Percentiles rank a stretch among this genome's conserved stretches.
These are phyloP conservation scores for Stomatorhinus ivindoensis DNA, from an alignment of 2,113 vertebrate genomes.

Conservation along the genomic window DNA sequence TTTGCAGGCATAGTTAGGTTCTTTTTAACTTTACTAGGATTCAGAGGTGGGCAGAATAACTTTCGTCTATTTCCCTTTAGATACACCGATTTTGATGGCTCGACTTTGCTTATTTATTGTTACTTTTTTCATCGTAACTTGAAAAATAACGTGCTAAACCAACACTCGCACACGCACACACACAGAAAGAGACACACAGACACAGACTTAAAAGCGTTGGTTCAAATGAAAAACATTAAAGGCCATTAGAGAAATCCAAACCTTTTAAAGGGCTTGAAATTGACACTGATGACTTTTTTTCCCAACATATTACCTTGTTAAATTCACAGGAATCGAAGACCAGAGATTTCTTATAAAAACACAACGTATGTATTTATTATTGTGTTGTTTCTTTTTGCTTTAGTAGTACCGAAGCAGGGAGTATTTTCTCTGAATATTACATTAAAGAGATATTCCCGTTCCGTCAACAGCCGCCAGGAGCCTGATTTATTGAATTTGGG, in stretches of 20 bases:
- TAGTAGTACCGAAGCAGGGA: constrained; percentile 9
- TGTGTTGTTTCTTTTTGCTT: constrained; percentile 16
- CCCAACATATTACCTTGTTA: constrained; percentile 24
- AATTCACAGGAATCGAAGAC: constrained; percentile 20
- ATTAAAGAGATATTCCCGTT: constrained; percentile 26
- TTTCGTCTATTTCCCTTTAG: background rate
- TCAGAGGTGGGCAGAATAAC: background rate
- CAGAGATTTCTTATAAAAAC: constrained; percentile 22
- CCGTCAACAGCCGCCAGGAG: constrained; percentile 12
- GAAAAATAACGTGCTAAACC: background rate
- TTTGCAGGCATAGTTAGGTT: background rate
- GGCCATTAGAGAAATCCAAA: constrained; percentile 30
- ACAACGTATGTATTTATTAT: background rate
- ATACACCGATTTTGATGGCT: background rate
- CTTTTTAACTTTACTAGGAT: background rate
- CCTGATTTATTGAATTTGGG: constrained; percentile 29
- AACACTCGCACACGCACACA: too few relatives aligned
- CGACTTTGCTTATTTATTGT: background rate
- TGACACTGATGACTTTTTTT: background rate
- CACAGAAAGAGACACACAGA: background rate
- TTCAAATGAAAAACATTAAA: constrained; percentile 29
- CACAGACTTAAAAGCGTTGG: constrained; percentile 4
- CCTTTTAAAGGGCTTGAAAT: constrained; percentile 11
- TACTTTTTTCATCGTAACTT: background rate
- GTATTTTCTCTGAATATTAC: constrained; percentile 12